Percentiles rank a stretch among this genome's conserved stretches.
phyloP scores from a whole-genome alignment of 2,113 vertebrate species.

The Dicentrarchus labrax region DNA sequence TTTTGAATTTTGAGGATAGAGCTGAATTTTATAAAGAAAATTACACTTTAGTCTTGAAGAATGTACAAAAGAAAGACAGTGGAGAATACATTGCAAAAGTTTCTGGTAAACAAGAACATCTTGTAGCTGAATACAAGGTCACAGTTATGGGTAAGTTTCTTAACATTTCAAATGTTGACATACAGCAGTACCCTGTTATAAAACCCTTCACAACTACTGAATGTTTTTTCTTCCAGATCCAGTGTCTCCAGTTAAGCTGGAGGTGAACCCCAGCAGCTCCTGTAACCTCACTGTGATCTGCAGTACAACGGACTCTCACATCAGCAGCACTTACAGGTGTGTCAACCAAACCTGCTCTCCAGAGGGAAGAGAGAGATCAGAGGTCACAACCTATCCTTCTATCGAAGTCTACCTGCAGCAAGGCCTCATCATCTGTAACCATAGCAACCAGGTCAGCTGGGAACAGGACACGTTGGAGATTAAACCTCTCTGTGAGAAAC shows the following conservation, averaged over 20 bases:
- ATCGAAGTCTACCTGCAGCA: constrained; percentile 3
- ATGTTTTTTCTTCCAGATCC: not conserved
- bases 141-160: constrained; percentile 25
- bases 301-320: not conserved
- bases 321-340: not conserved
- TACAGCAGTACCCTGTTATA: not conserved
- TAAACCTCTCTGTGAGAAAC: not conserved
- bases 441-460: constrained; percentile 36
- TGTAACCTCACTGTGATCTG: constrained; percentile 20
- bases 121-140: not conserved
- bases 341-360: not conserved
- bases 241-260: constrained; percentile 6
- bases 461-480: not conserved
- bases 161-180: too few species aligned
- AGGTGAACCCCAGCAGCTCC: not conserved
- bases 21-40: not conserved
- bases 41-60: constrained; percentile 17
- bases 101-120: accelerated
- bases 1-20: not conserved
- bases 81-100: not conserved
- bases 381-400: not conserved
- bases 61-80: not conserved
- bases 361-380: not conserved
- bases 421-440: constrained; percentile 16
- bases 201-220: not conserved